These are phyloP conservation scores for Lucifuga dentata DNA, from an alignment of 2,113 vertebrate species.

Conservation along the genomic window DNA sequence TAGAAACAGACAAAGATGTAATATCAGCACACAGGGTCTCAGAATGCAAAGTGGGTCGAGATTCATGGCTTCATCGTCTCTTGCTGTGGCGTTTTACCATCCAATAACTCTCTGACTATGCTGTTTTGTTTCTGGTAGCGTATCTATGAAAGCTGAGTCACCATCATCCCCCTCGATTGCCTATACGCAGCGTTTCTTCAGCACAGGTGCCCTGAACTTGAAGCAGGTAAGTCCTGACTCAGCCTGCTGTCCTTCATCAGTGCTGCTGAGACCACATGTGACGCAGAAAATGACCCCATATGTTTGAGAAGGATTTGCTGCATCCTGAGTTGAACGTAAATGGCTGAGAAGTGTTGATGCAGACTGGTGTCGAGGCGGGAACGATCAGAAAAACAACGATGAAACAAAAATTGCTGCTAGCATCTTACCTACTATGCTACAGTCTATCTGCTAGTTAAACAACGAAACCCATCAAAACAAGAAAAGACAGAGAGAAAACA, in stretches of 20 bases:
- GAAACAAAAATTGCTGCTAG: no score
- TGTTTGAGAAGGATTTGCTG: not conserved
- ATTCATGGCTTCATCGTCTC: not conserved
- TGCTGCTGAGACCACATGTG: not conserved
- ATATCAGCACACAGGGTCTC: no score
- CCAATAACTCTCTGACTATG: not conserved
- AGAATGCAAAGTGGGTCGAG: slow-evolving; percentile 2
- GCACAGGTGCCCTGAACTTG: slow-evolving; percentile 21
- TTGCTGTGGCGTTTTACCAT: not conserved
- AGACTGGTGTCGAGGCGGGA: no score
- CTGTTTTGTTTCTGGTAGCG: slow-evolving; percentile 9
- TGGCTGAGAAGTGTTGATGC: not conserved
- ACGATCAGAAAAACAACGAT: no score
- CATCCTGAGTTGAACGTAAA: not conserved
- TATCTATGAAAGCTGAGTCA: slow-evolving; percentile 44
- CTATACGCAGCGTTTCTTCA: not conserved
- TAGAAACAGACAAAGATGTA: no score
- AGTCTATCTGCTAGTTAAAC: no score
- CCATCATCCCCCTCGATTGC: slow-evolving; percentile 34
- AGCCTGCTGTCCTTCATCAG: slow-evolving; percentile 31
- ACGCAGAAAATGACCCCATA: not conserved
- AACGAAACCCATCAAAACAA: no score
- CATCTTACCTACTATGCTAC: no score
- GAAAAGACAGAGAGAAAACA: no score
- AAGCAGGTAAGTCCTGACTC: slow-evolving; percentile 34